A percentile compares a stretch with the other conserved stretches of the same genome.
These are phyloP conservation scores for Ochotona princeps DNA, from an alignment of 2,113 vertebrate genomes.

Conservation along the genomic window DNA sequence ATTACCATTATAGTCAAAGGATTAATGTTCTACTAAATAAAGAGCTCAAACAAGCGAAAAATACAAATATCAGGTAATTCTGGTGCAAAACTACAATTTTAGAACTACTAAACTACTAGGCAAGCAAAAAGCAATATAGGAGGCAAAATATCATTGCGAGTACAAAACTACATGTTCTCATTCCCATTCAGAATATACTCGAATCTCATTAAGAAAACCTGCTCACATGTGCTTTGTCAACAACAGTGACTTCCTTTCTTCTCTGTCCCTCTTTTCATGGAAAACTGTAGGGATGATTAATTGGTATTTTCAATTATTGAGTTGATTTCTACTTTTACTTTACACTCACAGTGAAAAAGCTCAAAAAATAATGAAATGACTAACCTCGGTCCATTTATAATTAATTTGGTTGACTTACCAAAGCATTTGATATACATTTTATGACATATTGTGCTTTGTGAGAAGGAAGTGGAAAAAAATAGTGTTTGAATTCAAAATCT, in stretches of 20 bases:
- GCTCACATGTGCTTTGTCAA: not conserved
- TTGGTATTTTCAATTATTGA: slow-evolving; percentile 50
- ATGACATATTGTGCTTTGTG: not conserved
- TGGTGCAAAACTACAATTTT: not conserved
- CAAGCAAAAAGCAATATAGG: not conserved
- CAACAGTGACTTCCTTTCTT: not conserved
- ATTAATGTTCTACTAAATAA: too few relatives aligned
- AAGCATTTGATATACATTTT: slow-evolving; percentile 21
- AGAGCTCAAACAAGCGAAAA: too few relatives aligned
- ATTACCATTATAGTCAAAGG: too few relatives aligned
- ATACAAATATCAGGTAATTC: not conserved
- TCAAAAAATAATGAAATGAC: slow-evolving; percentile 35
- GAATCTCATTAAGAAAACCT: not conserved
- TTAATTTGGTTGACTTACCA: slow-evolving; percentile 34
- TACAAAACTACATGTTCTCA: not conserved
- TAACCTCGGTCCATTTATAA: not conserved
- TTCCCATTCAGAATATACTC: not conserved
- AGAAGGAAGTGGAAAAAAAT: slow-evolving; percentile 21
- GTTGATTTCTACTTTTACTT: slow-evolving; percentile 50
- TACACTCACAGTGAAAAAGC: not conserved
- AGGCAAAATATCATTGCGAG: not conserved
- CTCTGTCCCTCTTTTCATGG: not conserved
- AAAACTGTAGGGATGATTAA: not conserved
- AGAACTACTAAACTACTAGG: not conserved
- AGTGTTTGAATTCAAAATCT: slow-evolving; percentile 28